Conservation (phyloP, 2,888 invertebrate genomes). For the Hanleya hanleyi region DNA sequence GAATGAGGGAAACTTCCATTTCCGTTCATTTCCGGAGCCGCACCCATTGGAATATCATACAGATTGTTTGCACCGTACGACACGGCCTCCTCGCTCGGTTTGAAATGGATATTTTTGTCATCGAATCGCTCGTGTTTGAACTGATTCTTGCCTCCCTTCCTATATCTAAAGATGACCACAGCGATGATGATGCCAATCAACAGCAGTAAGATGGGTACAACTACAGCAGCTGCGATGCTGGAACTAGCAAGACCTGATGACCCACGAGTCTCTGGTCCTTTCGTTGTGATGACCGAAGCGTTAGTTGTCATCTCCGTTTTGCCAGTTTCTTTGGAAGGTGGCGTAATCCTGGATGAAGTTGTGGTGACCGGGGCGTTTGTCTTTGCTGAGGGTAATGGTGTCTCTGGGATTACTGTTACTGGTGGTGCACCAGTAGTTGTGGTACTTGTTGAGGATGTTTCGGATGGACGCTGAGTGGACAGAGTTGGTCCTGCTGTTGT, state of each 20-base stretch:
- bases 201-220: constrained; percentile 48
- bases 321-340: constrained; percentile 9
- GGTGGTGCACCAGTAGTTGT: too few relatives aligned
- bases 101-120: constrained; percentile 5
- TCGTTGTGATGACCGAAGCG: too few relatives aligned
- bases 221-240: constrained; percentile 32
- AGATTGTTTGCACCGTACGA: not conserved
- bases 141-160: constrained; percentile 8
- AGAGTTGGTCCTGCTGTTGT: not conserved
- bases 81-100: not conserved
- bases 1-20: not conserved
- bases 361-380: not conserved
- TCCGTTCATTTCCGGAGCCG: not conserved
- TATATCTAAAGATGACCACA: constrained; percentile 40
- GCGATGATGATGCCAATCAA: constrained; percentile 39
- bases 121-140: constrained; percentile 10
- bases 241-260: not conserved
- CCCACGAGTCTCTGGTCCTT: not conserved
- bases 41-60: not conserved
- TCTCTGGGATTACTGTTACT: not conserved
- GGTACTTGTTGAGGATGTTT: too few relatives aligned
- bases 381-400: not conserved
- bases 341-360: constrained; percentile 14
- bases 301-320: too few relatives aligned
- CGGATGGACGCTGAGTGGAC: too few relatives aligned